A percentile compares a stretch with the other conserved stretches of the same genome.
These are phyloP conservation scores for Leptopterna dolabrata DNA, from an alignment of 2,888 invertebrate species.

Conservation along the genomic window DNA sequence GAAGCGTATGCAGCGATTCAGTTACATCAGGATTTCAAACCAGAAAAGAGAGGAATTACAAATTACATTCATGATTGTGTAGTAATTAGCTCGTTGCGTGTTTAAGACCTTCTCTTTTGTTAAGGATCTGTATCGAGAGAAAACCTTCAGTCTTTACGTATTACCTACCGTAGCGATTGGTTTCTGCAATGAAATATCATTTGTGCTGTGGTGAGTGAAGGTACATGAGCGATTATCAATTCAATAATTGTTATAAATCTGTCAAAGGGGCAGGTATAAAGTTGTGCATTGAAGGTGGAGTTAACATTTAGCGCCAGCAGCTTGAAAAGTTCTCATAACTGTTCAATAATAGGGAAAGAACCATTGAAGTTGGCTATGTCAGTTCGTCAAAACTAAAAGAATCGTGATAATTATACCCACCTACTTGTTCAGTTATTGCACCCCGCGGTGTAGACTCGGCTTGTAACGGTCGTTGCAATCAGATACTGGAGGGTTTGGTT, in stretches of 20 bases:
- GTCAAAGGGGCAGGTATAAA: too few species aligned
- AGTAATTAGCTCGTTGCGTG: background rate
- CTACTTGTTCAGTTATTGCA: background rate
- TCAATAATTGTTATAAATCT: too few species aligned
- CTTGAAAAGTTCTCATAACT: too few species aligned
- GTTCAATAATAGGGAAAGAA: background rate
- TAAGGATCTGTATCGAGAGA: background rate
- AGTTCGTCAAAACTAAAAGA: background rate
- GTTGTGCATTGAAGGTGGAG: too few species aligned
- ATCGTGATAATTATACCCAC: background rate
- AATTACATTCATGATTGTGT: too few species aligned
- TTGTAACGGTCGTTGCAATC: background rate
- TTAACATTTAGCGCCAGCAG: too few species aligned
- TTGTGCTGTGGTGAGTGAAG: too few species aligned
- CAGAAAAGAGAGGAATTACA: background rate
- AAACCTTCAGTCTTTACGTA: background rate
- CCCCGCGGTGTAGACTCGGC: background rate
- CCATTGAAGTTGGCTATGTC: background rate
- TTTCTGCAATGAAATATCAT: background rate
- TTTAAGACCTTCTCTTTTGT: background rate
- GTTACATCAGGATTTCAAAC: background rate
- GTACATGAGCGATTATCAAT: too few species aligned
- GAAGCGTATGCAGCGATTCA: background rate
- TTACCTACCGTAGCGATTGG: background rate
- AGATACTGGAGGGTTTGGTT: background rate